Evolutionary conservation across 92 coral and sea anemone genomes (phyloP).

Genomic region (Siderastrea siderea): DNA sequence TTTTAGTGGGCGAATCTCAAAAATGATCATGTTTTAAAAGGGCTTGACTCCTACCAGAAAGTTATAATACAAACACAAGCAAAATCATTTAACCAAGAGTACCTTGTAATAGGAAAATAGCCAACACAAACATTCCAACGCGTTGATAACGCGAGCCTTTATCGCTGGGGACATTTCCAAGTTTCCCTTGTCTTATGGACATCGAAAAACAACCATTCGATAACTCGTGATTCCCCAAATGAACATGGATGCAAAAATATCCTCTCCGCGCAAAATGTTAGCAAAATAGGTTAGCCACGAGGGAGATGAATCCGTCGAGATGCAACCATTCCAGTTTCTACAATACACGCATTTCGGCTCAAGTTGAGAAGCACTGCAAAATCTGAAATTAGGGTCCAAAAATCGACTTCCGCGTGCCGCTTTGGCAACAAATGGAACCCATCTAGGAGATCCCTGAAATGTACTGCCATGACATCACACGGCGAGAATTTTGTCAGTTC

Average conservation of each 20-base stretch:
- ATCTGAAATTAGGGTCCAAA: background rate
- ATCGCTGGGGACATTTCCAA: conserved; percentile 20
- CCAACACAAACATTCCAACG: conserved; percentile 22
- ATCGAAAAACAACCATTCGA: conserved; percentile 49
- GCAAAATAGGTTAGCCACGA: background rate
- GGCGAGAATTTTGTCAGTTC: conserved; percentile 68
- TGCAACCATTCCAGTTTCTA: background rate
- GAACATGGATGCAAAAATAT: conserved; percentile 31
- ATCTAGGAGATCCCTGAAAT: conserved; percentile 23
- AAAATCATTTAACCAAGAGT: conserved; percentile 24
- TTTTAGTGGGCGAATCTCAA: background rate
- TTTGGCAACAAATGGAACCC: conserved; percentile 31
- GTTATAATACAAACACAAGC: conserved; percentile 45
- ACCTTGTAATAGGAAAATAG: conserved; percentile 42
- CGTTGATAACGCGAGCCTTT: conserved; percentile 33
- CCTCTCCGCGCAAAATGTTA: conserved; percentile 2
- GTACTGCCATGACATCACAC: conserved; percentile 76
- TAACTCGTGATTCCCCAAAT: background rate
- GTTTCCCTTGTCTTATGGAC: conserved; percentile 28
- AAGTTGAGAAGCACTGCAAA: conserved; percentile 18
- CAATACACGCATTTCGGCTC: background rate
- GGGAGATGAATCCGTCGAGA: background rate
- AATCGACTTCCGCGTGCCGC: background rate
- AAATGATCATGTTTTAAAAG: background rate
- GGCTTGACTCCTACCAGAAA: conserved; percentile 34